A percentile compares a stretch with the other conserved stretches of the same genome.
These are phyloP conservation scores for Dendrocincla tyrannina DNA, from an alignment of 2,797 vertebrate species.

Conservation along the genomic window DNA sequence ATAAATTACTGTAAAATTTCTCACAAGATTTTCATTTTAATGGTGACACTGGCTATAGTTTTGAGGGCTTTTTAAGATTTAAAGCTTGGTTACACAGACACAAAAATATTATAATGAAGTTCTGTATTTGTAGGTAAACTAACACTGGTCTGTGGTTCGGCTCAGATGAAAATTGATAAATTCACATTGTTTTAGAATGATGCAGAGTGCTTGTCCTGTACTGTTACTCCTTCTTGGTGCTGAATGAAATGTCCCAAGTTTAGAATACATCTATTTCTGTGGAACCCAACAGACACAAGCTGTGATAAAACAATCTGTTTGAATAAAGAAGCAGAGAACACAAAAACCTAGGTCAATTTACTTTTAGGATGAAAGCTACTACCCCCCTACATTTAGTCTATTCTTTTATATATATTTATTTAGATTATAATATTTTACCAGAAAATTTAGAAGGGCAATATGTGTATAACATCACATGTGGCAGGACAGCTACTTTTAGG, in stretches of 20 bases:
- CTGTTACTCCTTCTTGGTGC: background rate
- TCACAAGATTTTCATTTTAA: background rate
- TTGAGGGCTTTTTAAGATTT: background rate
- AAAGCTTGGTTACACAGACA: background rate
- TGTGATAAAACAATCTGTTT: background rate
- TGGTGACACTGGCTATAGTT: background rate
- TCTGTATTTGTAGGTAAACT: background rate
- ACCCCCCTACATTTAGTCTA: background rate
- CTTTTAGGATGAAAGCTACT: background rate
- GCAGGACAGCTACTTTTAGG: constrained; percentile 25
- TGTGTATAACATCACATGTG: accelerated
- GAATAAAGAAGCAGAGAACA: background rate
- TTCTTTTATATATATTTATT: too few species aligned
- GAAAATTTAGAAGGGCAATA: background rate
- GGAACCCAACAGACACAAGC: background rate
- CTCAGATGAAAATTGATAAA: background rate
- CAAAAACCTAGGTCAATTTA: background rate
- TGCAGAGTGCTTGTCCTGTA: background rate
- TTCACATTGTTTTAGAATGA: background rate
- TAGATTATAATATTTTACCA: background rate
- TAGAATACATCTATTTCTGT: background rate
- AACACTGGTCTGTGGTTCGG: background rate
- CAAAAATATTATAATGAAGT: background rate
- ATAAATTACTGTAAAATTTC: background rate
- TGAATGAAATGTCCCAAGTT: background rate